A percentile compares a stretch with the other conserved stretches of the same genome.
phyloP scores from a whole-genome alignment of 2,113 vertebrate species.

The Halcyon malimbica region DNA sequence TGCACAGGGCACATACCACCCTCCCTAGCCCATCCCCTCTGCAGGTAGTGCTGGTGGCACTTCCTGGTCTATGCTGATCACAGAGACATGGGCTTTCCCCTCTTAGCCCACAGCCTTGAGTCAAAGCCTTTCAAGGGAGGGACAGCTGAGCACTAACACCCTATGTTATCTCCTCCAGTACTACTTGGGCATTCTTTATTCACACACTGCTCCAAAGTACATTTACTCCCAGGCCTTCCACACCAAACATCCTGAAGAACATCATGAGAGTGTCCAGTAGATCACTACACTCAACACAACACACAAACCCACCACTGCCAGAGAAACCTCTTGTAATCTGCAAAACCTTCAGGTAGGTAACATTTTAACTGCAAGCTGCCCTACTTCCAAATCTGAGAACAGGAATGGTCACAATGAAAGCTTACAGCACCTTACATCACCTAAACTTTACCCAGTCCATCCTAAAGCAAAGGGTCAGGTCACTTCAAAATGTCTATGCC shows the following conservation, averaged over 20 bases:
- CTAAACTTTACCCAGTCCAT: not conserved
- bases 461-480: not conserved
- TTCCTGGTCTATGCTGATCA: not conserved
- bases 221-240: not conserved
- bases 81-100: not conserved
- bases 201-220: not conserved
- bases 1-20: accelerated
- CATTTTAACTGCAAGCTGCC: not conserved
- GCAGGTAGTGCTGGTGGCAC: not conserved
- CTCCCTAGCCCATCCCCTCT: no score
- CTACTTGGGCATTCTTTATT: not conserved
- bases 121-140: not conserved
- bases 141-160: not conserved
- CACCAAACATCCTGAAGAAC: not conserved
- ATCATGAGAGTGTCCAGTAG: not conserved
- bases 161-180: not conserved
- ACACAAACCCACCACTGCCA: not conserved
- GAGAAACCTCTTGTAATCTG: not conserved
- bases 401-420: not conserved
- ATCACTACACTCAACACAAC: not conserved
- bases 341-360: not conserved
- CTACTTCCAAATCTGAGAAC: not conserved
- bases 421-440: no score
- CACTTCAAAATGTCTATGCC: not conserved
- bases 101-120: not conserved